A percentile compares a stretch with the other conserved stretches of the same genome.
These are phyloP conservation scores for Gymnarchus niloticus DNA, from an alignment of 2,113 vertebrate genomes.

Conservation along the genomic window DNA sequence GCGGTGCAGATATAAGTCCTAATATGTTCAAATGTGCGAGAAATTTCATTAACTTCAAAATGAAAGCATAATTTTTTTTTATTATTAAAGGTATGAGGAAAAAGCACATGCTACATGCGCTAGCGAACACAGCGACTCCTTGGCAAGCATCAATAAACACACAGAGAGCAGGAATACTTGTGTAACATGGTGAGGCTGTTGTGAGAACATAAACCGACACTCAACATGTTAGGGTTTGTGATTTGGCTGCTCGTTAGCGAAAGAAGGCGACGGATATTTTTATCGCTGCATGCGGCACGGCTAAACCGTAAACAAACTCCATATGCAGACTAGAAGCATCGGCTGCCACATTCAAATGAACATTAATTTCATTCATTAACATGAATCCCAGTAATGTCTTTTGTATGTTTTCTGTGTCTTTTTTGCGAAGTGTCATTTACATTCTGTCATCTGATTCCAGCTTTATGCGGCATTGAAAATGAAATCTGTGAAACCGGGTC, in stretches of 20 bases:
- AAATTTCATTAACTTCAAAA: constrained; percentile 8
- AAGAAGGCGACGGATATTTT: neutral
- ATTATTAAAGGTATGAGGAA: neutral
- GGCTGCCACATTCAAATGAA: neutral
- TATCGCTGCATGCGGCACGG: neutral
- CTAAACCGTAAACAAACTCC: neutral
- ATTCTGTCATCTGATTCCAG: neutral
- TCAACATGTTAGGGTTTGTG: neutral
- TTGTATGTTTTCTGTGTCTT: no score
- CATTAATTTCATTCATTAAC: neutral
- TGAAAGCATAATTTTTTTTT: neutral
- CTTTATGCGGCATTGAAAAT: neutral
- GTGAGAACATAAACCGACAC: neutral
- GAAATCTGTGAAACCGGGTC: neutral
- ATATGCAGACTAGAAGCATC: neutral
- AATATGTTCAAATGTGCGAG: neutral
- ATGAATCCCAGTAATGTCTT: neutral
- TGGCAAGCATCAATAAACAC: neutral
- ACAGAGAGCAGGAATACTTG: neutral
- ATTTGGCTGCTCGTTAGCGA: neutral
- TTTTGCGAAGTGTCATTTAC: no score
- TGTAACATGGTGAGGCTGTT: neutral
- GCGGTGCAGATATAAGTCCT: neutral
- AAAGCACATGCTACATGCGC: neutral
- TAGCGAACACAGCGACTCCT: neutral